These are phyloP conservation scores for Medauroidea extradentata DNA, from an alignment of 1,140 invertebrate species.

Conservation along the genomic window DNA sequence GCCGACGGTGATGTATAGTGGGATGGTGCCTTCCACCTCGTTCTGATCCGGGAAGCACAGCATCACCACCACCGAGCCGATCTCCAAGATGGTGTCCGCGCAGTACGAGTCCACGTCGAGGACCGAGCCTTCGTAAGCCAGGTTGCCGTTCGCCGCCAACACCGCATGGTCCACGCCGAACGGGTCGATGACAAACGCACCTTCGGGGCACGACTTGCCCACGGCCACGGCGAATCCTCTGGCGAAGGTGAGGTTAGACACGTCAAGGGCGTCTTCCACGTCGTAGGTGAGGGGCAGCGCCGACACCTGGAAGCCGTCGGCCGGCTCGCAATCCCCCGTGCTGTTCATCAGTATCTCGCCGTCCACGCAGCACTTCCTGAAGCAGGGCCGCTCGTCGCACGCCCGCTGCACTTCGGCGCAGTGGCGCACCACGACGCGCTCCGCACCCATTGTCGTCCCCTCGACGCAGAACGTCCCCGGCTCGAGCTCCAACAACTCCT, in stretches of 20 bases:
- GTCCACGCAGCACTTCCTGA: neutral
- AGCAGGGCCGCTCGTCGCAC: neutral
- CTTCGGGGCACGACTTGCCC: neutral
- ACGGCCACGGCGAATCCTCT: neutral
- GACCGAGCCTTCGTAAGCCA: neutral
- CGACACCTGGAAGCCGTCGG: neutral
- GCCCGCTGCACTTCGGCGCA: neutral
- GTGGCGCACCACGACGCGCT: neutral
- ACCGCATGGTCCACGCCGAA: neutral
- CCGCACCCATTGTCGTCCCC: neutral
- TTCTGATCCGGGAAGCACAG: constrained; percentile 1
- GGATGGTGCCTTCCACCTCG: neutral
- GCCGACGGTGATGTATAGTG: constrained; percentile 21
- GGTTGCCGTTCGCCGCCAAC: neutral
- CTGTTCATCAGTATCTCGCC: neutral
- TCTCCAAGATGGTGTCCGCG: neutral
- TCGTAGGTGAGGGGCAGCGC: neutral
- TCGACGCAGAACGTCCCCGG: neutral
- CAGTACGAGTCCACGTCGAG: neutral
- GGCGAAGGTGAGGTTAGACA: neutral
- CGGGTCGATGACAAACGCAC: neutral
- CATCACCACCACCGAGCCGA: neutral
- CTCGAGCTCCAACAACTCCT: neutral
- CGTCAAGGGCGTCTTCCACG: neutral
- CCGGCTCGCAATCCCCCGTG: neutral